Evolutionary conservation across 2,888 invertebrate genomes (phyloP), one percentile per base, ranked within the genome.

Genomic region (Drosophila rubida): DNA sequence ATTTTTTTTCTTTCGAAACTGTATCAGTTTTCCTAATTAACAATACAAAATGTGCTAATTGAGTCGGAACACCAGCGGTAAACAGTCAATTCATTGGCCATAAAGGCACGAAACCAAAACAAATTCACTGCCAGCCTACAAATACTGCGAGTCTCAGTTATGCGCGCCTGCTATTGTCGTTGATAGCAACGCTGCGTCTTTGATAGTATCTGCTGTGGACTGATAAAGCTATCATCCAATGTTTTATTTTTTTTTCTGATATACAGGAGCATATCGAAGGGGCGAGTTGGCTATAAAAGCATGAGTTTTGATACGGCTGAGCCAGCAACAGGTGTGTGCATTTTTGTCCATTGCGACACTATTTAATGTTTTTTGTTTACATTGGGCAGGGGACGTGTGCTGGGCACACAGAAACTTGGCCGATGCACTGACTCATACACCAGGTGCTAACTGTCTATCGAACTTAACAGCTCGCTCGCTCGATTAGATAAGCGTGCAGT

Each of bases 31-130:
- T 68, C 81, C 78, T 66, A 84, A 84, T 84, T 87, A 82, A 73
- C 84, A 87, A 65, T 74, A 68, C 60, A 53, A 69, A 79, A 87
- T 72, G 87, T 87, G 87, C 76, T 87, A 85, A 85, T 85, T 80
- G 79, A 72, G 67, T 60, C 71, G 76, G 62, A 77, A 71, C 75
- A 67, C 27, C 70, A 39, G 65, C 57, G 64, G 80, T 57, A 80
- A 75, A 64, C 64, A 75, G 64, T 66, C 54, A 59, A 74, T 68
- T 68, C 58, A 61, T 60, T 48, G 42, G 54, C 54, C 48, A 64
- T 61, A 69, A 69, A 62, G 66, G 57, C 71, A 61, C 63, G 48
- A 53, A 51, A 37, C 48, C 41, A 51, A 66, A 54, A 49, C 48
- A 67, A 58, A 42, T 59, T 46, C 22, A 23, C 13, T 14, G 54